Percentiles rank a stretch among this genome's conserved stretches.
Evolutionary conservation across 53 echinoderm and acorn worm genomes (phyloP).

Genomic region (Echinometra lucunter): DNA sequence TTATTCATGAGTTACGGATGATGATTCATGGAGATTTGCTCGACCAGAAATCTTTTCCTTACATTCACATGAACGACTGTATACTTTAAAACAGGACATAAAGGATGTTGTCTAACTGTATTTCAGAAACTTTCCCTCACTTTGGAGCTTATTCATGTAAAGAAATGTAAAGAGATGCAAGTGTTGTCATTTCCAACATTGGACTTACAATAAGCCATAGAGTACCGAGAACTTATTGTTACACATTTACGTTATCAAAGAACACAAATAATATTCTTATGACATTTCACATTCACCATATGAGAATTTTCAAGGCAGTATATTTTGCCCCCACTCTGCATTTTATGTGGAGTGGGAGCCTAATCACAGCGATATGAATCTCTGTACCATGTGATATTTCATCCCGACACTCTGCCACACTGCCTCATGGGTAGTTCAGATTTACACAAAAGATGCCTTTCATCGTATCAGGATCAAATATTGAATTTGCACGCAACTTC

Average conservation of each 20-base stretch:
- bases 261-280: background rate
- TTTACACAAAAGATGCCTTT: constrained; percentile 52
- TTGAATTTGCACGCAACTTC: constrained; percentile 31
- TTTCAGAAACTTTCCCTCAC: background rate
- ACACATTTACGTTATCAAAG: background rate
- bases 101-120: background rate
- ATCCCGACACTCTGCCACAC: background rate
- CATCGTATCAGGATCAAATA: constrained; percentile 23
- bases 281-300: constrained; percentile 36
- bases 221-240: background rate
- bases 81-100: background rate
- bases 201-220: background rate
- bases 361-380: constrained; percentile 14
- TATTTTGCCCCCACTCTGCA: background rate
- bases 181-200: background rate
- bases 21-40: constrained; percentile 22
- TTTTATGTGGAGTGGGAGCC: no score
- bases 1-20: constrained; percentile 24
- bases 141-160: background rate
- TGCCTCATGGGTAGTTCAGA: constrained; percentile 17
- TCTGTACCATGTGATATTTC: background rate
- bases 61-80: background rate
- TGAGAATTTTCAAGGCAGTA: constrained; percentile 1
- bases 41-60: background rate
- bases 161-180: background rate